A percentile compares a stretch with the other conserved stretches of the same genome.
phyloP scores from a whole-genome alignment of 1,140 invertebrate species.

The Rhynchophorus ferrugineus region DNA sequence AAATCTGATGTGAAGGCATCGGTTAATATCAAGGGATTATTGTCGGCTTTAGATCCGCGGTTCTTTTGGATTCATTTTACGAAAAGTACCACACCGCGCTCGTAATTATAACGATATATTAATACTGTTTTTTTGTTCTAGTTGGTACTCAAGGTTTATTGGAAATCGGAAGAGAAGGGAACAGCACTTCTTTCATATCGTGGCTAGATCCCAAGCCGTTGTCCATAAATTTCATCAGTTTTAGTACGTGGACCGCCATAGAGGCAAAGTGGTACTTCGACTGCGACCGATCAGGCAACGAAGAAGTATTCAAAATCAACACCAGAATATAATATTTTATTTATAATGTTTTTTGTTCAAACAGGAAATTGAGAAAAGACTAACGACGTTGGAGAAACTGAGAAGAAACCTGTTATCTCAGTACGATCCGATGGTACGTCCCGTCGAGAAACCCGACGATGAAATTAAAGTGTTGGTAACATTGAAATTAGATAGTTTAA shows the following conservation, averaged over 20 bases:
- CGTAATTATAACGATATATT: too few species aligned
- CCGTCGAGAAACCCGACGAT: too few species aligned
- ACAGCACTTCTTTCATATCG: conserved; percentile 44
- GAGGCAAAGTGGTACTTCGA: conserved; percentile 52
- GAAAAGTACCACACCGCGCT: conserved; percentile 43
- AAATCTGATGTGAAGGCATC: conserved; percentile 44
- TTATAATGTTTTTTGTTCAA: conserved; percentile 12
- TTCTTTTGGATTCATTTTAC: conserved; percentile 51
- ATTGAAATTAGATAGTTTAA: conserved; percentile 26
- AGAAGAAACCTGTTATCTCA: conserved; percentile 29
- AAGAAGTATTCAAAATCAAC: conserved; percentile 18
- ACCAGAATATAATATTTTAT: background rate
- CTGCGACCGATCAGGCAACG: conserved; percentile 40
- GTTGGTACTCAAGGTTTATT: conserved; percentile 44
- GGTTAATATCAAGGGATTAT: conserved; percentile 42
- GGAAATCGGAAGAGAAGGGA: conserved; percentile 49
- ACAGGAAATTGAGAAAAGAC: conserved; percentile 29
- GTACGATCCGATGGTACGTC: conserved; percentile 34
- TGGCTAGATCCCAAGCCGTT: conserved; percentile 48
- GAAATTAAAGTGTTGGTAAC: conserved; percentile 25
- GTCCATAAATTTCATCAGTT: conserved; percentile 49
- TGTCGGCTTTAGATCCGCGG: conserved; percentile 45
- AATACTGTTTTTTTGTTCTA: conserved; percentile 22
- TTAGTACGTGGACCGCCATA: conserved; percentile 50
- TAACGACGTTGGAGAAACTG: conserved; percentile 32